Conservation (phyloP, 2,113 vertebrate genomes). For the Dunckerocampus dactyliophorus region DNA sequence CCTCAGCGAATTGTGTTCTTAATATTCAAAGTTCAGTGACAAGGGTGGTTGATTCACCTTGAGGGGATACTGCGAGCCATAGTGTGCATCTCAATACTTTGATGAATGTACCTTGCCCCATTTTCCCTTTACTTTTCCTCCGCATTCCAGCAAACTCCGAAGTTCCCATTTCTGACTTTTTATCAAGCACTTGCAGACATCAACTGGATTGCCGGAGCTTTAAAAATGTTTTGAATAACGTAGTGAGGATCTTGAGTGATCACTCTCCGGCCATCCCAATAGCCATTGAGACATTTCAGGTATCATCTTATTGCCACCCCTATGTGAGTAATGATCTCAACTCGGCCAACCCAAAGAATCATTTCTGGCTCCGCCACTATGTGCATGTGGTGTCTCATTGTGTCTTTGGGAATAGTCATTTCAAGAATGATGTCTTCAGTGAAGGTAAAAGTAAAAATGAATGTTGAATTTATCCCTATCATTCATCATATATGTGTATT, state of each 20-base stretch:
- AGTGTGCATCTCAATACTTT: slow-evolving; percentile 30
- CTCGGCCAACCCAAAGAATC: too few relatives aligned
- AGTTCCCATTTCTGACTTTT: slow-evolving; percentile 10
- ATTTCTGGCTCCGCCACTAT: too few relatives aligned
- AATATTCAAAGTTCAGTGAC: slow-evolving; percentile 48
- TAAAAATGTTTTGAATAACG: slow-evolving; percentile 31
- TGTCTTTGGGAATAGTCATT: too few relatives aligned
- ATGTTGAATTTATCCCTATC: too few relatives aligned
- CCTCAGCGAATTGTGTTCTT: slow-evolving; percentile 34
- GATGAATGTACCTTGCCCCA: slow-evolving; percentile 2
- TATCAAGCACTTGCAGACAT: slow-evolving; percentile 31
- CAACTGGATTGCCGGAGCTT: slow-evolving; percentile 18
- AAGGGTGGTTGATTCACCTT: slow-evolving; percentile 58
- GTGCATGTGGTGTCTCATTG: too few relatives aligned
- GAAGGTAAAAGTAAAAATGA: too few relatives aligned
- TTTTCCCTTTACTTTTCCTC: not conserved
- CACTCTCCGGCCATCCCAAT: too few relatives aligned
- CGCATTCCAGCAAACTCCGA: not conserved
- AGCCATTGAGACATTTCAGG: too few relatives aligned
- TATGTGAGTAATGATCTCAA: too few relatives aligned
- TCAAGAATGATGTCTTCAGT: too few relatives aligned
- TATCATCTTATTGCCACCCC: too few relatives aligned
- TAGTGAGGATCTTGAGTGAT: slow-evolving; percentile 4
- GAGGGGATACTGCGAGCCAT: slow-evolving; percentile 36
- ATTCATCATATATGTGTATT: too few relatives aligned